Percentiles rank a stretch among this genome's conserved stretches.
phyloP scores from a whole-genome alignment of 2,113 vertebrate species.

The Mesembrinibis cayennensis region DNA sequence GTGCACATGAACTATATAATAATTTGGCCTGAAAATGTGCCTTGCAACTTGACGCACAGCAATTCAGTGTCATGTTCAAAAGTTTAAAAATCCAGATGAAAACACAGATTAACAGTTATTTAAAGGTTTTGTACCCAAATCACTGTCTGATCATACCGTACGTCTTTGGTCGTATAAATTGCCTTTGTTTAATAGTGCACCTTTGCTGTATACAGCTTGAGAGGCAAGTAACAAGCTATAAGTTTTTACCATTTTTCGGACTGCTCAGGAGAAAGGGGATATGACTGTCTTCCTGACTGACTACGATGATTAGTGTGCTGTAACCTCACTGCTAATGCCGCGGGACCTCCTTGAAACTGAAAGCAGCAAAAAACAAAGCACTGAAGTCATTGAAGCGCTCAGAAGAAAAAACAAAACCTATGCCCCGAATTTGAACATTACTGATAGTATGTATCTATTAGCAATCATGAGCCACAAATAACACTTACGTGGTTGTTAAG shows the following conservation, averaged over 20 bases:
- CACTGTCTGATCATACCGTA: background rate
- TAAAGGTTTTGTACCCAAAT: background rate
- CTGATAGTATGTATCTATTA: background rate
- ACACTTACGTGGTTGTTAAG: background rate
- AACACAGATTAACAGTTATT: background rate
- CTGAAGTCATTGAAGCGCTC: background rate
- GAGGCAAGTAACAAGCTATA: background rate
- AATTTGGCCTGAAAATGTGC: conserved; percentile 6
- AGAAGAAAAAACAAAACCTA: background rate
- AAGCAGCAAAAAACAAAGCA: background rate
- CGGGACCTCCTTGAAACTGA: background rate
- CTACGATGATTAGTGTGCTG: background rate
- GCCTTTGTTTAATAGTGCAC: background rate
- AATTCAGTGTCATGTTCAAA: background rate
- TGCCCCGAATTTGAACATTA: background rate
- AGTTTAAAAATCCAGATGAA: background rate
- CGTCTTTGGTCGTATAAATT: background rate
- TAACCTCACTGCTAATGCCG: background rate
- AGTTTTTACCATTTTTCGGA: background rate
- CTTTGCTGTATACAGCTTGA: background rate
- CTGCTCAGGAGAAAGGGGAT: background rate
- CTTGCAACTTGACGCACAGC: background rate
- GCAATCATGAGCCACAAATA: background rate
- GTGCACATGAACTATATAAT: background rate
- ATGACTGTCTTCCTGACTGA: background rate